Percentiles rank a stretch among this genome's conserved stretches.
Evolutionary conservation across 1,140 invertebrate genomes (phyloP).

Genomic region (Ips nitidus): DNA sequence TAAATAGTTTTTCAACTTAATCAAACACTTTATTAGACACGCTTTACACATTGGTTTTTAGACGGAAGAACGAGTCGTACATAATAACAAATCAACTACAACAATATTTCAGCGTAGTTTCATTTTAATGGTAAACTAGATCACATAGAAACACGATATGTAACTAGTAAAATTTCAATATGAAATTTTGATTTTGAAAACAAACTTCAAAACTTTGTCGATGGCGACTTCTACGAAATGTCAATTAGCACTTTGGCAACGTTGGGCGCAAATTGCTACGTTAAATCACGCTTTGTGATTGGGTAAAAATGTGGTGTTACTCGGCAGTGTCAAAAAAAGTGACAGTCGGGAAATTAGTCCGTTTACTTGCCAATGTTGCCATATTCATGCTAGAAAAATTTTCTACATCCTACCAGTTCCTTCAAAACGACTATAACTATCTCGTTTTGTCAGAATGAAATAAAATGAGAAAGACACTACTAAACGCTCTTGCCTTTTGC

Average conservation of each 20-base stretch:
- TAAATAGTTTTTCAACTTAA: conserved; percentile 7
- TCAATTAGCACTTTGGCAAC: conserved; percentile 13
- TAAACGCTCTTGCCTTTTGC: too few species aligned
- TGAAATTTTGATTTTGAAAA: conserved; percentile 31
- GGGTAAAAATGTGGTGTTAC: too few species aligned
- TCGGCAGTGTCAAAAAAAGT: too few species aligned
- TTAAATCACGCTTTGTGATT: too few species aligned
- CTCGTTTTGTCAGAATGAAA: too few species aligned
- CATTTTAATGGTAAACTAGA: background rate
- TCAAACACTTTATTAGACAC: background rate
- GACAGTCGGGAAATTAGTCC: too few species aligned
- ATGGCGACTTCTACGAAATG: conserved; percentile 27
- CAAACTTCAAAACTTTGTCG: conserved; percentile 34
- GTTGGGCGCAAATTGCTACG: background rate
- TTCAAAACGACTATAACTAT: too few species aligned
- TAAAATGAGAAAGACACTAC: too few species aligned
- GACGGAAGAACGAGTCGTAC: background rate
- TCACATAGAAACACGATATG: background rate
- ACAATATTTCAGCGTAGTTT: background rate
- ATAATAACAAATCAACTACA: background rate
- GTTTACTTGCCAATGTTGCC: too few species aligned
- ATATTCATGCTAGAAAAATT: too few species aligned
- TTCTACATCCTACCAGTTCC: too few species aligned
- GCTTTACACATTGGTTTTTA: background rate
- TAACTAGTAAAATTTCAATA: conserved; percentile 1